Base-by-base conservation (phyloP, 2,113 vertebrate species). In the Paramormyrops kingsleyae region DNA sequence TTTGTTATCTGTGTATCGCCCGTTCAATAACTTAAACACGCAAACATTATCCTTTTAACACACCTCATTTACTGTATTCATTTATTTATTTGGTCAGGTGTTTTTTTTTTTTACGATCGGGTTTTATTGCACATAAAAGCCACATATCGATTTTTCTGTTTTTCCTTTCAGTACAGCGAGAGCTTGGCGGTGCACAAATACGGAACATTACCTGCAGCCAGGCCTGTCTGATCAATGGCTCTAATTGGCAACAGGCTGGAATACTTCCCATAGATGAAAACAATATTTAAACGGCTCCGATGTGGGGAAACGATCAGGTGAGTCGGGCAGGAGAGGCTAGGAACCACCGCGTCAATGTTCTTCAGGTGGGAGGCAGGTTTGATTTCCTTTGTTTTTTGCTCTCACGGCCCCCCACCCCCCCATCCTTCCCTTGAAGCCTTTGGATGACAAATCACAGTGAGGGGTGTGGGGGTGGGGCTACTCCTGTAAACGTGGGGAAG, bases 171-270 rank as follows among this genome's bases (percentile, higher is more conserved):
- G 85, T n/a, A 74, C 83, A 53, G 10, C 10, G 7, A 56, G 83
- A 91, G 88, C 53, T 90, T 90, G 91, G 92, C 90, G 90, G 92
- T 88, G 83, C 87, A 91, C 91, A 89, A 93, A 90, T 89, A 56
- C 89, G 89, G 89, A 92, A 93, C 89, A 92, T 91, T 90, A 93
- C 91, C 93, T 92, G 90, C 90, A 92, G 92, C 89, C 62, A 50
- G 91, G 88, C 90, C 80, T 88, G 88, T 93, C 93, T 94, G 93
- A 94, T 94, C 92, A 93, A 92, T 92, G 91, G 52, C 88, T 92
- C 90, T 93, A 94, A 94, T 94, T 94, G 93, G 92, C 91, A 89
- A 91, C 92, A 92, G 91, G 90, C 90, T 88, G 90, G 90, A 93
- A 93, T 91, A 90, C 88, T 62, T 91, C 92, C 80, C 46, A 4